Base-by-base conservation (phyloP, 2,888 invertebrate species). In the Abscondita cerata region DNA sequence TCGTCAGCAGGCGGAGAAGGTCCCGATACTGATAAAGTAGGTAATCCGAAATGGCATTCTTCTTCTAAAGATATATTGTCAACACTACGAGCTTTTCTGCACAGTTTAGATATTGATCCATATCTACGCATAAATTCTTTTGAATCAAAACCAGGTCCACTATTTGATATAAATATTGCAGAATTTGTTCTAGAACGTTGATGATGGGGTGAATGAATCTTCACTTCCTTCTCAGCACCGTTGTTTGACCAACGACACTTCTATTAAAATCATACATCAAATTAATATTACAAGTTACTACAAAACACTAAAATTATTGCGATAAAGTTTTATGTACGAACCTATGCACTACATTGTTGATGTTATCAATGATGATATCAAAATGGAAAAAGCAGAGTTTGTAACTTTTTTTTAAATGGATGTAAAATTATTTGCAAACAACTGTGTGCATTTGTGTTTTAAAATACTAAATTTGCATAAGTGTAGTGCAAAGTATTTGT, bases 111-210 rank as follows among this genome's bases (percentile, higher is more conserved):
- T 73, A 91, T 91, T 12, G 91, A 91, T 20, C 92, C 92, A 76
- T 92, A 91, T 59, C 92, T 83, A 52, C 91, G 85, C 73, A 92
- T 82, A 76, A 92, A 92, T 81, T 92, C 92, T 73, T 91, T 87
- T 64, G 91, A 90, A 74, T 92, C 90, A 75, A 92, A 91, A 19
- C 89, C 89, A 25, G 87, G 84, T 0, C 89, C 89, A 72, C 89
- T 89, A 67, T 89, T 88, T 53, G 90, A 90, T 63, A 92, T 89
- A 80, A 92, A 93, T 74, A 93, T 92, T 70, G 93, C 93, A 62
- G 93, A 93, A 80, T 93, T 93, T 76, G 93, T 91, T 57, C 93
- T 86, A 65, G 92, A 90, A 67, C 93, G 85, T 69, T 84, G 84
- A 72, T 86, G 84, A 62, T 84, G 84, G 52, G 85, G 82, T 73